Evolutionary conservation across 2,888 invertebrate genomes (phyloP).

Genomic region (Zonitis immaculata): DNA sequence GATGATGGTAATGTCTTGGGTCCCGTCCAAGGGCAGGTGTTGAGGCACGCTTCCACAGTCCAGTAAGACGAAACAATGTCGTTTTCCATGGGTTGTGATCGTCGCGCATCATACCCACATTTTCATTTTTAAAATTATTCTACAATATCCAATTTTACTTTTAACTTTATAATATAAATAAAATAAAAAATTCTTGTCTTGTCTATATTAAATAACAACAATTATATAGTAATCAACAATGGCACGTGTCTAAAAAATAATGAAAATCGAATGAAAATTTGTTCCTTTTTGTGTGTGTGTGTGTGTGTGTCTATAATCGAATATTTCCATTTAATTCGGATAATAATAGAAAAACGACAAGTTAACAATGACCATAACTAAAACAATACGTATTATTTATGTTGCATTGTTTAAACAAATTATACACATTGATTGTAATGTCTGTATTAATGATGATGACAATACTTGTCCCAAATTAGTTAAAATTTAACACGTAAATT

Average conservation of each 20-base stretch:
- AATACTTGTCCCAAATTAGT: neutral
- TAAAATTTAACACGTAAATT: neutral
- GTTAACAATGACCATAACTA: slow-evolving; percentile 4
- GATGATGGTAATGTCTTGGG: slow-evolving; percentile 23
- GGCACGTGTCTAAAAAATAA: neutral
- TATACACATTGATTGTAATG: slow-evolving; percentile 6
- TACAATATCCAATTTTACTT: slow-evolving; percentile 36
- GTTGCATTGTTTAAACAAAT: slow-evolving; percentile 17
- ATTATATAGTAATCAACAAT: slow-evolving; percentile 1
- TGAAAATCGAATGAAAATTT: neutral
- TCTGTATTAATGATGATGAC: neutral
- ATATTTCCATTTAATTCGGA: neutral
- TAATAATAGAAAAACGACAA: neutral
- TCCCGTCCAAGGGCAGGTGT: slow-evolving; percentile 41
- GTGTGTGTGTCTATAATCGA: neutral
- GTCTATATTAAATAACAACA: neutral
- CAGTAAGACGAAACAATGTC: slow-evolving; percentile 47
- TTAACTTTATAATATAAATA: slow-evolving; percentile 8
- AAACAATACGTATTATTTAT: slow-evolving; percentile 19
- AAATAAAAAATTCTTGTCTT: neutral
- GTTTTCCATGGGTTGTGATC: slow-evolving; percentile 44
- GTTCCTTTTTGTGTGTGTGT: no score
- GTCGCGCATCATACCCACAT: slow-evolving; percentile 44
- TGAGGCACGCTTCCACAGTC: slow-evolving; percentile 46
- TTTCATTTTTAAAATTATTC: slow-evolving; percentile 38